Conservation (phyloP, 2,797 vertebrate genomes). For the Schizopygopsis pylzovi region DNA sequence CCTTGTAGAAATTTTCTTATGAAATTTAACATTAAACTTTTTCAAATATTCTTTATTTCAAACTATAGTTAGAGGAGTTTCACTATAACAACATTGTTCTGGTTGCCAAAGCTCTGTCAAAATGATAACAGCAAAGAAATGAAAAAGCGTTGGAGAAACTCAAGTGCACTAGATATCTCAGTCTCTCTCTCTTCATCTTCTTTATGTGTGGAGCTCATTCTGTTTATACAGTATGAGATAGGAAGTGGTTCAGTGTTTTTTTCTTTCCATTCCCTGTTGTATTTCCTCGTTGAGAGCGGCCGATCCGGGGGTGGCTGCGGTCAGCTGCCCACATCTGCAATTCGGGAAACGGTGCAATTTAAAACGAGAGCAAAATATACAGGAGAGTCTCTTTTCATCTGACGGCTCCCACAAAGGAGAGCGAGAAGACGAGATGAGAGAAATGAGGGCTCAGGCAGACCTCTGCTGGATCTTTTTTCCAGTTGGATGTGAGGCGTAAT, state of each 20-base stretch:
- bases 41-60: neutral
- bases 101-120: conserved; percentile 50
- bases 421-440: conserved; percentile 61
- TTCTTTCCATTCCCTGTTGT: conserved; percentile 54
- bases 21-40: neutral
- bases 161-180: neutral
- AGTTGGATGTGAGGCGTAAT: conserved; percentile 69
- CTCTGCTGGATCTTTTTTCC: conserved; percentile 65
- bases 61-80: neutral
- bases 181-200: conserved; percentile 41
- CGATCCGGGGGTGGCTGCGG: conserved; percentile 76
- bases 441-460: conserved; percentile 74
- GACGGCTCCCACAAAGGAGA: conserved; percentile 66
- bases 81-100: neutral
- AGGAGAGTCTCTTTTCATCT: conserved; percentile 75
- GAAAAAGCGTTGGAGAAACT: conserved; percentile 15
- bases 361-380: conserved; percentile 77
- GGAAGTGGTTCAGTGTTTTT: conserved; percentile 47
- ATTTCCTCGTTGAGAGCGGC: conserved; percentile 66
- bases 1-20: neutral
- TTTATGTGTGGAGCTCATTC: conserved; percentile 49
- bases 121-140: conserved; percentile 22
- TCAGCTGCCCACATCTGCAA: conserved; percentile 72
- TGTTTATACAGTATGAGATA: conserved; percentile 57
- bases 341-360: conserved; percentile 69